Base-by-base conservation (phyloP, 2,888 invertebrate genomes). In the Auanema sp. region DNA sequence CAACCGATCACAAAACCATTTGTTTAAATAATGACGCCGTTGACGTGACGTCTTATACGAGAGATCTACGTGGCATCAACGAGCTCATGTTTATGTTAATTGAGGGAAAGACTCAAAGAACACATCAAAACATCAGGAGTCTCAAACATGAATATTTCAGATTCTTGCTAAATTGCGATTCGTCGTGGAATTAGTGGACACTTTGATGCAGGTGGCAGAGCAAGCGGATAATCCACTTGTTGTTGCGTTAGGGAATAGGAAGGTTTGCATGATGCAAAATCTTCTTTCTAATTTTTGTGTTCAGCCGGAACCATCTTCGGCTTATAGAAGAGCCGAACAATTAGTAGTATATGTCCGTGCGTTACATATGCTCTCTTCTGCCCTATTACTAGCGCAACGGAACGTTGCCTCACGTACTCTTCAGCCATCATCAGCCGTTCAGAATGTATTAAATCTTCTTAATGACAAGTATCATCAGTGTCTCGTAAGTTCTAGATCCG, bases 91-190 rank as follows among this genome's bases (percentile, higher is more conserved):
- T 33, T 33, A 33, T 33, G 33, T 8, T 33, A 33, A 33, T 33
- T 8, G 33, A 33, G 33, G n/a, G n/a, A n/a, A n/a, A n/a, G n/a
- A 23, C 12, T 14, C 11, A 11, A 1, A n/a, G 51, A 50, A 11
- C 16, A 16, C 21, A 14, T 11, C 16, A n/a, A n/a, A n/a, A n/a
- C n/a, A n/a, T n/a, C n/a, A n/a, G n/a, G n/a, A n/a, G 3, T 49
- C 40, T 52, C 11, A 14, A 5, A 16, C 14, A 2, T 0, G 23
- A 3, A 25, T 24, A 23, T 52, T 60, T 44, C 67, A 76, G 64
- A 75, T 79, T n/a, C 88, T 98, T 85, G 93, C 94, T 21, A 97
- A 97, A 86, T 88, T 98, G 77, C 93, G 95, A 87, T 98, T 97
- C 87, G 94, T 97, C 71, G 88, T 94, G 81, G 93, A 95, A 69